Conservation (phyloP, 2,797 vertebrate species). For the Dromococcyx pavoninus region DNA sequence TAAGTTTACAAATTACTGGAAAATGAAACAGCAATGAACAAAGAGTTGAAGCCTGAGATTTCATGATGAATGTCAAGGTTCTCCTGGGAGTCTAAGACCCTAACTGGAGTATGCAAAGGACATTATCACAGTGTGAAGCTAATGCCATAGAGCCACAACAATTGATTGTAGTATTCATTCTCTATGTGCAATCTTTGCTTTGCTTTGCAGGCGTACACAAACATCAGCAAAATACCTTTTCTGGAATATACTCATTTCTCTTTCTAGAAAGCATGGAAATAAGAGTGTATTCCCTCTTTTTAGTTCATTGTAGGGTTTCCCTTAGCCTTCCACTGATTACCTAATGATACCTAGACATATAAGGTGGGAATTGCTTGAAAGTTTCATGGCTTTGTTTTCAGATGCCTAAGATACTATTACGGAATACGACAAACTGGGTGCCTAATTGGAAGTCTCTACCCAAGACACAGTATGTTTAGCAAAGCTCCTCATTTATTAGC, state of each 20-base stretch:
- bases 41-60: neutral
- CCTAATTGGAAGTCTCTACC: neutral
- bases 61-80: neutral
- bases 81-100: neutral
- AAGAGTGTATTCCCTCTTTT: neutral
- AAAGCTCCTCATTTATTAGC: neutral
- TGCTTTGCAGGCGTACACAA: neutral
- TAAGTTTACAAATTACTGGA: constrained; percentile 3
- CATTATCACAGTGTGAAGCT: neutral
- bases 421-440: neutral
- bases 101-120: neutral
- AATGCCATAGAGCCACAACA: neutral
- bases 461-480: neutral
- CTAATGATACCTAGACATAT: neutral
- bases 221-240: neutral
- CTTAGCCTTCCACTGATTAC: neutral
- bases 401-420: neutral
- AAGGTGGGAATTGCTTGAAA: neutral
- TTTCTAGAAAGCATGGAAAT: neutral
- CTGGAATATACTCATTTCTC: neutral
- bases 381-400: neutral
- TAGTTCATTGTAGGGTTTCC: neutral
- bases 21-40: constrained; percentile 7
- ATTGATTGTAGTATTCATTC: neutral
- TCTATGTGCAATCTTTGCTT: neutral